phyloP scores from a whole-genome alignment of 2,797 vertebrate genomes.

The Xerus rutilus region DNA sequence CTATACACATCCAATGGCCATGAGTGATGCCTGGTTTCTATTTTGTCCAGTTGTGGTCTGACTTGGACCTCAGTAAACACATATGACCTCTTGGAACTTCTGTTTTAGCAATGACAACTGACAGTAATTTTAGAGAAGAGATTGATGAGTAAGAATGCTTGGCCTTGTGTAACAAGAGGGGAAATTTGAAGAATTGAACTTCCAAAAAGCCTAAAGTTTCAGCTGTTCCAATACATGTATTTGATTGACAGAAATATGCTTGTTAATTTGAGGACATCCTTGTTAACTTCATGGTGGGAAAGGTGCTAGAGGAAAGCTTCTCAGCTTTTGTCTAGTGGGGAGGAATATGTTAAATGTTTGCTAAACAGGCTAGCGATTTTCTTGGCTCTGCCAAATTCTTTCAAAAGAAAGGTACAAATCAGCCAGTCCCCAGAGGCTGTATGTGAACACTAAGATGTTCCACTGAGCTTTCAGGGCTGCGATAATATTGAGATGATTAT shows the following conservation, averaged over 20 bases:
- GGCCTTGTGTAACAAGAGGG: slow-evolving; percentile 29
- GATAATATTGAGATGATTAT: neutral
- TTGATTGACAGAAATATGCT: slow-evolving; percentile 56
- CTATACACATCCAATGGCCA: slow-evolving; percentile 25
- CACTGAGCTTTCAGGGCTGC: neutral
- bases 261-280: slow-evolving; percentile 56
- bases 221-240: slow-evolving; percentile 58
- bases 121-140: slow-evolving; percentile 73
- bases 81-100: slow-evolving; percentile 60
- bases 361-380: slow-evolving; percentile 48
- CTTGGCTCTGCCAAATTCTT: slow-evolving; percentile 44
- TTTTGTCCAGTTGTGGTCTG: slow-evolving; percentile 50
- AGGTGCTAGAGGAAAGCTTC: no score
- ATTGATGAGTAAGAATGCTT: slow-evolving; percentile 51
- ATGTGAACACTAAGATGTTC: neutral
- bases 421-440: neutral
- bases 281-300: neutral
- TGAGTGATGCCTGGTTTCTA: slow-evolving; percentile 59
- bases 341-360: neutral
- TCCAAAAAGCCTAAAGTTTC: slow-evolving; percentile 58
- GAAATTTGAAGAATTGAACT: slow-evolving; percentile 58
- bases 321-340: neutral
- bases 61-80: slow-evolving; percentile 37
- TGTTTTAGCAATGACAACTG: slow-evolving; percentile 71
- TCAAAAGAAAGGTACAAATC: slow-evolving; percentile 31